Conservation (phyloP, 2,113 vertebrate species). For the Tenebrosternarchus preto region DNA sequence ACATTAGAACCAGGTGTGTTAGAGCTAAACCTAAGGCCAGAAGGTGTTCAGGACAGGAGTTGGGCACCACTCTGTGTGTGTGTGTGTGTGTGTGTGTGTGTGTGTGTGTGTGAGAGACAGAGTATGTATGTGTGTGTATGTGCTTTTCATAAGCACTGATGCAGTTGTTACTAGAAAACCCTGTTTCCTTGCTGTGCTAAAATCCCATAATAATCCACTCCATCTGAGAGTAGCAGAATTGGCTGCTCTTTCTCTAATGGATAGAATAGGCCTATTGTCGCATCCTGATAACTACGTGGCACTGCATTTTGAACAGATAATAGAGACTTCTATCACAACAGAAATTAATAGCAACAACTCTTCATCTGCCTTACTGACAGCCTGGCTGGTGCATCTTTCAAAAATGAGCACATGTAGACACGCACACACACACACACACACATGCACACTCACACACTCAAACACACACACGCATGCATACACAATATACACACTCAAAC, state of each 20-base stretch:
- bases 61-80: neutral
- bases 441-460: constrained; percentile 4
- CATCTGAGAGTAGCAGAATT: constrained; percentile 14
- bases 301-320: constrained; percentile 46
- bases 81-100: neutral
- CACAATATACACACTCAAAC: neutral
- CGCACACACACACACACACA: constrained; percentile 11
- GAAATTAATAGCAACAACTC: constrained; percentile 47
- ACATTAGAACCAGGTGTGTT: too few species aligned
- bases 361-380: constrained; percentile 33
- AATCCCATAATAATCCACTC: constrained; percentile 34
- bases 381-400: constrained; percentile 1
- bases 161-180: neutral
- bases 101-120: constrained; percentile 14
- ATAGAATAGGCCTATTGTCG: constrained; percentile 38
- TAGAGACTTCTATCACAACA: constrained; percentile 44
- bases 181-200: neutral
- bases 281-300: constrained; percentile 46
- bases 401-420: neutral
- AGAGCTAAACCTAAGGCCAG: too few species aligned
- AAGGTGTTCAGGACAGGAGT: too few species aligned
- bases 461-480: constrained; percentile 16
- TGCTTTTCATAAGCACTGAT: neutral
- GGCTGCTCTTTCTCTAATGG: constrained; percentile 32
- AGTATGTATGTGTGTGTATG: neutral